Evolutionary conservation across 2,797 vertebrate genomes (phyloP), one percentile per base, ranked within the genome.

Genomic region (Naso thynnoides): DNA sequence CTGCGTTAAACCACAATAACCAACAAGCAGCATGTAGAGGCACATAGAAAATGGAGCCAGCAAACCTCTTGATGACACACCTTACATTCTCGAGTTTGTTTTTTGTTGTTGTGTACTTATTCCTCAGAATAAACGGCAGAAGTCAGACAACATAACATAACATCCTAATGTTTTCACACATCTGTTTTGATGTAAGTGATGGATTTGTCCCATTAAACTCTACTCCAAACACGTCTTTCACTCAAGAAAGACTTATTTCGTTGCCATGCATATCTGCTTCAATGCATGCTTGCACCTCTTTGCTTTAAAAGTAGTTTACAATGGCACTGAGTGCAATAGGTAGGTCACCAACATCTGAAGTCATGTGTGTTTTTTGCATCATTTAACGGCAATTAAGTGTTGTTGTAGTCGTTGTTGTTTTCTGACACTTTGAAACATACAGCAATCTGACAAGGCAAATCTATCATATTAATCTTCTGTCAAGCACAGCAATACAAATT

Each of bases 31-130:
- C 73, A 41, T 55, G 75, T 57, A 65, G 29, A 52, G 67, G 38
- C 81, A 75, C 19, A 79, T 73, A 39, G 38, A 44, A 68, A 66
- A 73, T 14, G 44, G 44, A 23, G 50, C 13, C 48, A 36, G 33
- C 33, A 81, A 70, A 81, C 68, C 49, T 50, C 42, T 21, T 4
- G 14, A 54, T 21, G 39, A 59, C 64, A 73, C 73, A 69, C 78
- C 58, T 78, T 44, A 19, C 42, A 75, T 76, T 80, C 62, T 61
- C 53, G 10, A 38, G n/a, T 61, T 33, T 39, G 49, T 52, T 49
- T 73, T 57, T 60, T 58, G 55, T 29, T 31, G 33, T 42, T 36
- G 19, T 31, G 3, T 21, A 8, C 24, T 33, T 42, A 18, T 69
- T 39, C 8, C 36, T 49, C 48, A 24, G 23, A 31, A n/a, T 45